Percentiles rank a stretch among this genome's conserved stretches.
Conservation (phyloP, 2,888 invertebrate genomes). For the Escarpia spicata region DNA sequence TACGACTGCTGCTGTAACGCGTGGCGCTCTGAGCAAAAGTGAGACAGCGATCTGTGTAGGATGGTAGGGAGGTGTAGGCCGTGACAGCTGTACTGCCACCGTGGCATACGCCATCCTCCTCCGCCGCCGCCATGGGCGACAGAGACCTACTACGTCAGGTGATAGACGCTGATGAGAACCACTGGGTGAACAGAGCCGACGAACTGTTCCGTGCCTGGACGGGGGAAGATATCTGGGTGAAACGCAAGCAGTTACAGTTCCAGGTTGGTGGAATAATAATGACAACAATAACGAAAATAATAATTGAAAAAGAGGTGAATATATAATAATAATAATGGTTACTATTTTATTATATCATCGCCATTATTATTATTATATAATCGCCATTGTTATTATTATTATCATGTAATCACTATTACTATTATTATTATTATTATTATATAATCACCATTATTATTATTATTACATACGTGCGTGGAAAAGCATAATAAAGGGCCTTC, state of each 20-base stretch:
- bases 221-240: background rate
- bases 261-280: constrained; percentile 17
- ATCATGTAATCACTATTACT: too few species aligned
- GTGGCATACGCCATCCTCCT: background rate
- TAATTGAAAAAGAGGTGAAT: too few species aligned
- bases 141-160: background rate
- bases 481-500: too few species aligned
- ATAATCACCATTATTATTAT: too few species aligned
- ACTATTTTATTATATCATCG: too few species aligned
- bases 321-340: too few species aligned
- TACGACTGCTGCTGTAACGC: background rate
- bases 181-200: constrained; percentile 24
- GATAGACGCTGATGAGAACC: constrained; percentile 18
- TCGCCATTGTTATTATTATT: too few species aligned
- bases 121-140: background rate
- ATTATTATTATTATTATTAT: too few species aligned
- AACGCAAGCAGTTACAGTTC: background rate
- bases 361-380: too few species aligned
- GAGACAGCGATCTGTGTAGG: background rate
- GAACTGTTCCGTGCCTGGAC: constrained; percentile 7
- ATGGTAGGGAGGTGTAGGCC: background rate
- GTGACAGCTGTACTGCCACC: constrained; percentile 25
- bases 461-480: too few species aligned
- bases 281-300: too few species aligned
- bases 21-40: background rate